These are phyloP conservation scores for Oryzias sinensis DNA, from an alignment of 2,797 vertebrate species.

Conservation along the genomic window DNA sequence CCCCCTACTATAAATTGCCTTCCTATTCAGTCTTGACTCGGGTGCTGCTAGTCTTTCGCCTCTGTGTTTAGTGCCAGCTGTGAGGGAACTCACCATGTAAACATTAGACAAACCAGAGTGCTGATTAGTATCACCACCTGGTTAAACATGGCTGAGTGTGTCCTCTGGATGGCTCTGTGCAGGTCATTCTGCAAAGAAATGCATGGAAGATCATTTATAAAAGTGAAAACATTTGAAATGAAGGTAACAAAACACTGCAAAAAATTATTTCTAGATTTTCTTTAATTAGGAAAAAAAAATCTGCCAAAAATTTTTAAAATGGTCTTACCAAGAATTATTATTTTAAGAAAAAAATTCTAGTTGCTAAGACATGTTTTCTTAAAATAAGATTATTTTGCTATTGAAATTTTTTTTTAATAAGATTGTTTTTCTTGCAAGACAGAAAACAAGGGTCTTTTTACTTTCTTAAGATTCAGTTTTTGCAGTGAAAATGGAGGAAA, in stretches of 20 bases:
- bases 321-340: no score
- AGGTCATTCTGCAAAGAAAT: conserved; percentile 79
- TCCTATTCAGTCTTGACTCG: background rate
- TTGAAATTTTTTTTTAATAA: no score
- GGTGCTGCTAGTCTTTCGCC: background rate
- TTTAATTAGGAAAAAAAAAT: no score
- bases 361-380: no score
- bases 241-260: background rate
- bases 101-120: conserved; percentile 86
- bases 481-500: no score
- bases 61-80: conserved; percentile 12
- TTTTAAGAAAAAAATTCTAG: no score
- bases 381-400: no score
- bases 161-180: conserved; percentile 85
- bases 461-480: no score
- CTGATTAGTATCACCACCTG: conserved; percentile 88
- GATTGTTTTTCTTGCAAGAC: no score
- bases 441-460: no score
- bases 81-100: conserved; percentile 81
- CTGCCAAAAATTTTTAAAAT: no score
- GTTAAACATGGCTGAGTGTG: conserved; percentile 88
- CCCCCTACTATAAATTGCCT: background rate
- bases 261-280: background rate
- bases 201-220: background rate
- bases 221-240: background rate